A percentile compares a stretch with the other conserved stretches of the same genome.
phyloP scores from a whole-genome alignment of 2,888 invertebrate genomes.

The Eupeodes luniger region DNA sequence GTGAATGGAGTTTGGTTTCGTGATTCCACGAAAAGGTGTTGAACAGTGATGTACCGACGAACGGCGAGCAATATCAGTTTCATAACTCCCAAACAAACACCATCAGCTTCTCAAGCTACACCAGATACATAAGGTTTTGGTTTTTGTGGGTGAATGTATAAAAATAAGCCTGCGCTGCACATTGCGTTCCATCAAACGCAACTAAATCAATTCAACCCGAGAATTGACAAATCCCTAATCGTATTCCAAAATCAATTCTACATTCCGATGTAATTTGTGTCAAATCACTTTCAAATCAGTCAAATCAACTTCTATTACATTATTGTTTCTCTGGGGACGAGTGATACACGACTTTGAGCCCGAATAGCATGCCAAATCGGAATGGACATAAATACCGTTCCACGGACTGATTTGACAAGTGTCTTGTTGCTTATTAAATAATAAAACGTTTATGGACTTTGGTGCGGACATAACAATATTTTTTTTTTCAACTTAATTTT shows the following conservation, averaged over 20 bases:
- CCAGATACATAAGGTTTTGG: background rate
- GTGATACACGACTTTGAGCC: constrained; percentile 35
- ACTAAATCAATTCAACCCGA: background rate
- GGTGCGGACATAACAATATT: constrained; percentile 24
- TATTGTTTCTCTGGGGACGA: constrained; percentile 63
- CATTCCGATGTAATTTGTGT: constrained; percentile 72
- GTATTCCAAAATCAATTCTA: constrained; percentile 59
- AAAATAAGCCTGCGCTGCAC: background rate
- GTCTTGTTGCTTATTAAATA: constrained; percentile 75
- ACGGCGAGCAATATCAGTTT: constrained; percentile 70
- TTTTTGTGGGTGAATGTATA: constrained; percentile 19
- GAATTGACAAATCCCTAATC: constrained; percentile 58
- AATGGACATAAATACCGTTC: constrained; percentile 62
- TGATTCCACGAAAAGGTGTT: constrained; percentile 76
- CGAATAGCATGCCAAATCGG: constrained; percentile 44
- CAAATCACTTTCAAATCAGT: constrained; percentile 75
- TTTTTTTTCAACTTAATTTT: background rate
- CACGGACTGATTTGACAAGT: constrained; percentile 70
- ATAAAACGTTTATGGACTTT: constrained; percentile 71
- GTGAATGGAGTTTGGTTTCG: constrained; percentile 66
- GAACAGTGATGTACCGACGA: constrained; percentile 75
- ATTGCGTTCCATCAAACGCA: background rate
- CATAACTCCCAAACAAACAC: constrained; percentile 25
- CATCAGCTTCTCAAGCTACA: too few relatives aligned
- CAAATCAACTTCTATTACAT: constrained; percentile 67